Evolutionary conservation across 2,888 invertebrate genomes (phyloP), one percentile per base, ranked within the genome.

Genomic region (Acholoe squamosa): DNA sequence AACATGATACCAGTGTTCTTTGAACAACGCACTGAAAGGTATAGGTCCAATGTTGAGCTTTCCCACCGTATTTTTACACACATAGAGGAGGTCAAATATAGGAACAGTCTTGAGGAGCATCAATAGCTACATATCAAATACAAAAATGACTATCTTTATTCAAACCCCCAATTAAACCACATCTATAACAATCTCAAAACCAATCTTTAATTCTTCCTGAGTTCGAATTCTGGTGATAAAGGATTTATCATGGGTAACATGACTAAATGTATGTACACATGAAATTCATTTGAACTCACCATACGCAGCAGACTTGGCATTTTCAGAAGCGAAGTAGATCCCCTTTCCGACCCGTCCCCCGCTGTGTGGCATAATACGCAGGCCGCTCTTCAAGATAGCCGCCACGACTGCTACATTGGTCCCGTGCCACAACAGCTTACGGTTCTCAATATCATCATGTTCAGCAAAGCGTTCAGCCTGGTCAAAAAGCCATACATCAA

Each of bases 361-460:
- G 92, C 96, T 96, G 93, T 96, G 96, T 19, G 96, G 96, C 96
- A 96, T 96, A 91, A 96, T 96, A 19, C 96, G 94, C n/a, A 96
- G 93, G 3, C 96, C 96, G 89, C 94, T 94, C 92, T 96, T 96
- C 92, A 96, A 93, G 91, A 96, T 96, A 92, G 96, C 96, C 0
- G 96, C 96, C 90, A 96, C 96, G 16, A 96, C 96, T 33, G 96
- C 96, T 25, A 96, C 96, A 92, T 94, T 96, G 22, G 96, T 96
- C 22, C 96, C 96, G 92, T 96, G 96, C 96, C 96, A 96, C 89
- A 96, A 93, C 67, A 96, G 93, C 92, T 96, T 96, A 16, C 96
- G 93, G 92, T 96, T 93, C 0, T 91, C 91, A 16, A 96, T 90
- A 28, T 93, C 92, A 52, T 96, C 94, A 92, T 96, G 95, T 12